These are phyloP conservation scores for Engystomops pustulosus DNA, from an alignment of 2,113 vertebrate species.

Conservation along the genomic window DNA sequence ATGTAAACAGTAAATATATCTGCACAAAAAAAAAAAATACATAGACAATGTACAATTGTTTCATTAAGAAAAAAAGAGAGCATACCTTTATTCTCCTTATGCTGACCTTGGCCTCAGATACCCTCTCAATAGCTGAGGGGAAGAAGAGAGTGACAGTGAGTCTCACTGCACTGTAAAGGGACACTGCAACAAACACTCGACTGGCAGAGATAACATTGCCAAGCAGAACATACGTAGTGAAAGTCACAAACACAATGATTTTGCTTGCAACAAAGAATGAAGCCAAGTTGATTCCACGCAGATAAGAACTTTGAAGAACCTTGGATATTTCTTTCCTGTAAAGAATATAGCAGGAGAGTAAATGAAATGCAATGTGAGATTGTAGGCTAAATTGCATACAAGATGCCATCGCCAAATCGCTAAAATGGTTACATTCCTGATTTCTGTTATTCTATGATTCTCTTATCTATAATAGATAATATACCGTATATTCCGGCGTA, in stretches of 20 bases:
- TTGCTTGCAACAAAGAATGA: conserved; percentile 93
- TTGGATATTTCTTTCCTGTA: conserved; percentile 90
- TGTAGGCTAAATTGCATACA: no score
- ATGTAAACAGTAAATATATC: no score
- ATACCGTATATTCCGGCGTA: no score
- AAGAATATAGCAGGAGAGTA: conserved; percentile 55
- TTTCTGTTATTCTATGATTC: no score
- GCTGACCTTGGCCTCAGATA: conserved; percentile 87
- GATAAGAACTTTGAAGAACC: conserved; percentile 90
- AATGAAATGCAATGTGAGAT: neutral
- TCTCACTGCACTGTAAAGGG: conserved; percentile 85
- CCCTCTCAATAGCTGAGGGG: conserved; percentile 86
- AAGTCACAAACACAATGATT: conserved; percentile 90
- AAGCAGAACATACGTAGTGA: conserved; percentile 84
- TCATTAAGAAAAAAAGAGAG: neutral
- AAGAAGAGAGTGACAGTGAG: conserved; percentile 94
- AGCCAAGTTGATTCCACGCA: conserved; percentile 92
- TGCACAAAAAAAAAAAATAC: no score
- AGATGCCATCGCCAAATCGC: no score
- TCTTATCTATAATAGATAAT: no score
- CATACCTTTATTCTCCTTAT: conserved; percentile 89
- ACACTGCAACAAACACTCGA: conserved; percentile 85
- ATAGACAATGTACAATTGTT: neutral
- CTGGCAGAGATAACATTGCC: conserved; percentile 86
- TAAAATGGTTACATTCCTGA: no score